Evolutionary conservation across 2,797 vertebrate species (phyloP), one percentile per base, ranked within the genome.

Genomic region (Pangasius larnaudii): DNA sequence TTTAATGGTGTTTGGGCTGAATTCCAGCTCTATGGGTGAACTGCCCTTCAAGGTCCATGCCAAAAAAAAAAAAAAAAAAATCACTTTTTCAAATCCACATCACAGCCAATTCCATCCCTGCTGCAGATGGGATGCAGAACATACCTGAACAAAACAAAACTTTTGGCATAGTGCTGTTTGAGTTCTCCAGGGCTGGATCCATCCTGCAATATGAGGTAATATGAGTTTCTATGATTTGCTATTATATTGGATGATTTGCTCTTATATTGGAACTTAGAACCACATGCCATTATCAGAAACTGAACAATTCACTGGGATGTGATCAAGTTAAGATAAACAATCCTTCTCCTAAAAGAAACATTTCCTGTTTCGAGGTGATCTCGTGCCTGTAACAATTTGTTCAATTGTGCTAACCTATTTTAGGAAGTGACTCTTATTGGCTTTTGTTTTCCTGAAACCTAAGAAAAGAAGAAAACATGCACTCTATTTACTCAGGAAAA

Each of bases 401-500:
- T 46, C 46, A 46, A 9, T 33, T 16, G 24, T 39, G 36, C 69
- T 75, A 49, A 22, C 11, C 71, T 36, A 42, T 72, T 39, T 58
- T 58, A 85, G 46, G 16, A 71, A 56, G 33, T 85, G 30, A 72
- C 51, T 84, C 8, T 39, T 42, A 39, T 27, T 85, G 51, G 67
- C 51, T 24, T 85, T 72, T 85, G 84, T 72, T 74, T 85, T 72
- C 8, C 33, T 49, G 22, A 78, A 78, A 36, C 3, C 39, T 24
- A 30, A 85, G 22, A 85, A 85, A 86, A 49, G 19, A 85, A 46
- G 19, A 78, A 63, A 51, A 67, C 61, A 65, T 78, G 72, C 8
- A 53, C n/a, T 51, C 22, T 86, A 67, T 78, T 86, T 78, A 53
- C 58, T 33, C 56, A 61, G 24, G 19, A 14, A 10, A 51, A 49